A percentile compares a stretch with the other conserved stretches of the same genome.
Evolutionary conservation across 2,888 invertebrate genomes (phyloP).

Genomic region (Lamellibrachia satsuma): DNA sequence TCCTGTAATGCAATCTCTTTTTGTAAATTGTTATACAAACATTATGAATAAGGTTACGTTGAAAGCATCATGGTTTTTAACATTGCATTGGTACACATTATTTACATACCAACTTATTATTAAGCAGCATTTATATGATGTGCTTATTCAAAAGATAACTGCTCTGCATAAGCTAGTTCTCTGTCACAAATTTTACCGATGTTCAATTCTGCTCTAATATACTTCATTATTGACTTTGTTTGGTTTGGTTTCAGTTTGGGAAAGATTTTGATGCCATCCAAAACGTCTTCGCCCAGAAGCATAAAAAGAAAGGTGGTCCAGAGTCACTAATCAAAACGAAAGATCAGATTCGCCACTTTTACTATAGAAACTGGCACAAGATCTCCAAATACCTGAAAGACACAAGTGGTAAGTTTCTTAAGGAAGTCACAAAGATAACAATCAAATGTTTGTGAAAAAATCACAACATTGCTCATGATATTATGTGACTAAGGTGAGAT

Average conservation of each 20-base stretch:
- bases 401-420: constrained; percentile 1
- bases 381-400: constrained; percentile 79
- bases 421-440: neutral
- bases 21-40: neutral
- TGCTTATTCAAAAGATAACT: too few relatives aligned
- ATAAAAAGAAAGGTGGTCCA: constrained; percentile 79
- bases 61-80: constrained; percentile 18
- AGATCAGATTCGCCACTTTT: constrained; percentile 93
- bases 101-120: too few relatives aligned
- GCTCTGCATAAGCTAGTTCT: neutral
- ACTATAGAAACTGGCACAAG: constrained; percentile 94
- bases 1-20: too few relatives aligned
- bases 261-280: constrained; percentile 95
- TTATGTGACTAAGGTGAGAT: too few relatives aligned
- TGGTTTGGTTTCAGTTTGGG: constrained; percentile 72
- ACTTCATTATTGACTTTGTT: neutral
- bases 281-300: constrained; percentile 82
- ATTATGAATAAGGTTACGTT: neutral
- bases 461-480: too few relatives aligned
- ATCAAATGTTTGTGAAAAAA: too few relatives aligned
- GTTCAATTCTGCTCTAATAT: neutral
- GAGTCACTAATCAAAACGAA: constrained; percentile 80
- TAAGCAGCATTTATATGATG: too few relatives aligned
- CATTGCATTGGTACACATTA: too few relatives aligned
- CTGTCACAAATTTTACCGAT: neutral